phyloP scores from a whole-genome alignment of 2,797 vertebrate genomes.

The Tauraco hartlaubi region DNA sequence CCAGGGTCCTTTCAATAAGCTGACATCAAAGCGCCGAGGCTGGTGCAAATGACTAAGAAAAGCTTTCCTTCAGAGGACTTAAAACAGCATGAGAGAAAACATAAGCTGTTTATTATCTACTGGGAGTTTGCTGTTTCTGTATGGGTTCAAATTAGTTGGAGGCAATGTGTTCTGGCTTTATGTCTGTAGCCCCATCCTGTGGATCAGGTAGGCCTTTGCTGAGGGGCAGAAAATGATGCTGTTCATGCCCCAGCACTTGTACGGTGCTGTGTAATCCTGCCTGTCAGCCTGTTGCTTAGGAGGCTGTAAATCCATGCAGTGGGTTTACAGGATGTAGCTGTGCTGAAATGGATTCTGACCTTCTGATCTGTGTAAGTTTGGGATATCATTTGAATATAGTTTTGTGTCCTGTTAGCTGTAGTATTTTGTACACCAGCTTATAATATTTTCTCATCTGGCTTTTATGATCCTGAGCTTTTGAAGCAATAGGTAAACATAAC shows the following conservation, averaged over 20 bases:
- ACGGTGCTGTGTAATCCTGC: neutral
- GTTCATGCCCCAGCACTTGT: no score
- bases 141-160: neutral
- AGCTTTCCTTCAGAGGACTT: neutral
- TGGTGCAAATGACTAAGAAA: neutral
- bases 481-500: neutral
- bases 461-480: neutral
- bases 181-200: neutral
- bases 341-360: neutral
- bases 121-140: neutral
- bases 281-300: neutral
- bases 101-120: neutral
- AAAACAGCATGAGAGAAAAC: neutral
- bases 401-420: neutral
- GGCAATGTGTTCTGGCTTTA: neutral
- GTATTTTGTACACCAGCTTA: neutral
- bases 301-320: neutral
- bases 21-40: neutral
- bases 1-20: neutral
- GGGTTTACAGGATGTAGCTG: neutral
- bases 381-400: neutral
- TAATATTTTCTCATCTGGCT: neutral
- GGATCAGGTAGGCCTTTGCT: neutral
- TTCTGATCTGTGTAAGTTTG: neutral
- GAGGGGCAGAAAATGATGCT: rapidly evolving